Conservation (phyloP, 2,113 vertebrate species). For the Cairina moschata region DNA sequence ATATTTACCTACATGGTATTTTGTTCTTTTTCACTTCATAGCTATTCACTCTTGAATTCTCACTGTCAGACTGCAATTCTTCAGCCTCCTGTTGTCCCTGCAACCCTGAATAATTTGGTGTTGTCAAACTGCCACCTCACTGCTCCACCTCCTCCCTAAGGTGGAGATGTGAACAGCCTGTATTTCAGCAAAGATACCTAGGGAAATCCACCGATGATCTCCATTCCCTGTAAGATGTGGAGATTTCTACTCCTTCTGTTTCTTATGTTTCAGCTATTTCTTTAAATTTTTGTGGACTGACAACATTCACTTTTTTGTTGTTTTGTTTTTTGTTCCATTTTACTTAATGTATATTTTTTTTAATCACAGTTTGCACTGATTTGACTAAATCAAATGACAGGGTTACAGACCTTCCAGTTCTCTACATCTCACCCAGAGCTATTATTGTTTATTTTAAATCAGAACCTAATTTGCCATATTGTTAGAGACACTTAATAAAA, state of each 20-base stretch:
- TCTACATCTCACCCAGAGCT: not conserved
- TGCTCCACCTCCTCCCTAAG: not conserved
- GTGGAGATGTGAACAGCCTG: not conserved
- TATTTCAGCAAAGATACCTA: not conserved
- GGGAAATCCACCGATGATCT: conserved; percentile 16
- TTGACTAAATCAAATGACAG: not conserved
- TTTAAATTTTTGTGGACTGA: not conserved
- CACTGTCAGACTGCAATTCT: not conserved
- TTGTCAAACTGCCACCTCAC: conserved; percentile 33
- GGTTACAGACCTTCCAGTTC: not conserved
- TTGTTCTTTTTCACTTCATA: not conserved
- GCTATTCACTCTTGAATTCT: not conserved
- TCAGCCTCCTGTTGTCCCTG: not conserved
- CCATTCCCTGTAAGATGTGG: not conserved
- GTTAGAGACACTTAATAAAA: not conserved
- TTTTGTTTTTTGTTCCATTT: not conserved
- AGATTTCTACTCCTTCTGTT: not conserved
- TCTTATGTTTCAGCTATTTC: not conserved
- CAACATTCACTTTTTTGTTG: not conserved
- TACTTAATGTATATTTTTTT: not conserved
- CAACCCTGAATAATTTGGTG: not conserved
- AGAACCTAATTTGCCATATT: not conserved
- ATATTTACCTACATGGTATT: not conserved
- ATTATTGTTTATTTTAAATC: not conserved
- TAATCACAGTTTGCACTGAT: not conserved